Base-by-base conservation (phyloP, 1,140 invertebrate species). In the Lasioglossum baleicum region DNA sequence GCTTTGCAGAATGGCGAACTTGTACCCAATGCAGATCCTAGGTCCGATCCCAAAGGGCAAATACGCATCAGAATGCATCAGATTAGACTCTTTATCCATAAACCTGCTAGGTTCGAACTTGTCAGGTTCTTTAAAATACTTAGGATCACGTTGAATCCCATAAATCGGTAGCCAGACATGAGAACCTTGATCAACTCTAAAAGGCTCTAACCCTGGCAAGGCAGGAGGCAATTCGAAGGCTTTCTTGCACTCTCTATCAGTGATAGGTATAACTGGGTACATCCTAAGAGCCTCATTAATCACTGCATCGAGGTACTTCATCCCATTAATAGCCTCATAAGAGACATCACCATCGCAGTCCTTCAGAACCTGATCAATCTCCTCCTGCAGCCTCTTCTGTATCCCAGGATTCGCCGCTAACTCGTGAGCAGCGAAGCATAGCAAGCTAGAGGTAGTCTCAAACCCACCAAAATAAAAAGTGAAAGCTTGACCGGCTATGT, bases 41-140 rank as follows among this genome's bases (percentile, higher is more conserved):
- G 83, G 83, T 0, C 77, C 85, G 8, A 83, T 11, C 7, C 85
- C 83, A 6, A 86, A 86, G 1, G 85, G 81, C 26, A 71, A 11
- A n/a, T 80, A 85, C 8, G 56, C 77, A 0, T 35, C 58, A 2
- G 48, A 15, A 11, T 75, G 53, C 0, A 61, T 5, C 0, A 40
- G 26, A 6, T 22, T 31, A 17, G 51, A 84, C 44, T 93, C 92
- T 35, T 93, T 91, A 0, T 93, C 91, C n/a, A 90, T 77, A 66
- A 94, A 95, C 75, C 94, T 85, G 73, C 94, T 94, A 0, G 94
- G 94, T 75, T 93, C 87, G 68, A 95, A 96, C n/a, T 87, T 91
- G 2, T 95, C 90, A 0, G 96, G 96, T 35, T 96, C 92, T 2
- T 95, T 93, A 90, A 94, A 96, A 77, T 94, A 93, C 26, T 94